A percentile compares a stretch with the other conserved stretches of the same genome.
Conservation (phyloP, 2,888 invertebrate species). For the Drosophila imparisetae region DNA sequence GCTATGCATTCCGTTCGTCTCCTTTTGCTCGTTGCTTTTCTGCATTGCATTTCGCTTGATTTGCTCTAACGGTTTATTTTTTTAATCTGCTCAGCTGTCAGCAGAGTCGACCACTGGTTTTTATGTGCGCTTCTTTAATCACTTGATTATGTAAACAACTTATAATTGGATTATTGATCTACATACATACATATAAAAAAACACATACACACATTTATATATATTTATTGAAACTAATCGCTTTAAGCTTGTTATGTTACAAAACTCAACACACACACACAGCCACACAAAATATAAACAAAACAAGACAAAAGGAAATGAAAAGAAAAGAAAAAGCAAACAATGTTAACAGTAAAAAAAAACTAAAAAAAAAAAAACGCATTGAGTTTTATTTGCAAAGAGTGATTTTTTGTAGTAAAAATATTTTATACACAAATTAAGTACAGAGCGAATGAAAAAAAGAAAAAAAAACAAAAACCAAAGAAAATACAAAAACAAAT, state of each 20-base stretch:
- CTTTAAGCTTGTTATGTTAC: constrained; percentile 56
- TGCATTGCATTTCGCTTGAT: not conserved
- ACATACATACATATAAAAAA: not conserved
- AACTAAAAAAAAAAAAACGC: constrained; percentile 51
- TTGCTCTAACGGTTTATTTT: not conserved
- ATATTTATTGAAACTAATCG: constrained; percentile 54
- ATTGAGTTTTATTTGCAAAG: constrained; percentile 79
- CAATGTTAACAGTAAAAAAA: constrained; percentile 68
- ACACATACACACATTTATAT: not conserved
- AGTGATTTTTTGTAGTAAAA: constrained; percentile 81
- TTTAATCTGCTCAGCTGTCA: constrained; percentile 1
- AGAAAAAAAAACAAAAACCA: constrained; percentile 28
- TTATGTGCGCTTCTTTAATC: constrained; percentile 16
- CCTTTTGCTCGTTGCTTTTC: not conserved
- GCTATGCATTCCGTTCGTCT: not conserved
- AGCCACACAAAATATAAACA: constrained; percentile 16
- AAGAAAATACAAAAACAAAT: constrained; percentile 32
- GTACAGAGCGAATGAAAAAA: constrained; percentile 25
- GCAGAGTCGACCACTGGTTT: constrained; percentile 1
- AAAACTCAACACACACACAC: constrained; percentile 23
- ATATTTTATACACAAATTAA: constrained; percentile 76
- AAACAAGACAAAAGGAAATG: constrained; percentile 9
- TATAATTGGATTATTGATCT: constrained; percentile 46
- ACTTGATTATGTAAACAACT: constrained; percentile 14
- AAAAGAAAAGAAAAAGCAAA: constrained; percentile 41